Conservation (phyloP, 2,888 invertebrate species). For the Onthophagus sagittarius region DNA sequence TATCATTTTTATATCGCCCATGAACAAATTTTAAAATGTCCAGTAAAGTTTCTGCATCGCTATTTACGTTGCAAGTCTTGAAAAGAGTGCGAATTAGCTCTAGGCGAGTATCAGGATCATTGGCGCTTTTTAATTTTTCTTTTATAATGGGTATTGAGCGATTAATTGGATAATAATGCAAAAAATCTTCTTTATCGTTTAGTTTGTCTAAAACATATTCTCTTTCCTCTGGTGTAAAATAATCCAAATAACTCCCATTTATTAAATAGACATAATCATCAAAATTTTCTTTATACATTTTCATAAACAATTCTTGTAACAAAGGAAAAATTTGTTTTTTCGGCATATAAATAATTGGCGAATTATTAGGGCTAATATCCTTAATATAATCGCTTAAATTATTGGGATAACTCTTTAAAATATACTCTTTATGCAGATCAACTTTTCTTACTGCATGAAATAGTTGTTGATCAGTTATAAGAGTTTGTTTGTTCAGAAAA, state of each 20-base stretch:
- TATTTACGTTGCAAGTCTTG: slow-evolving; percentile 1
- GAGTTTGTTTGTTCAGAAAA: not conserved
- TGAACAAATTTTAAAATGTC: not conserved
- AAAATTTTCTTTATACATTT: not conserved
- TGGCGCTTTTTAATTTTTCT: not conserved
- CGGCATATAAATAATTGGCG: not conserved
- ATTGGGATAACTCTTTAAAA: slow-evolving; percentile 1
- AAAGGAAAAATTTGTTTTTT: not conserved
- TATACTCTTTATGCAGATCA: not conserved
- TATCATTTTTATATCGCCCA: not conserved
- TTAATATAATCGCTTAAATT: not conserved
- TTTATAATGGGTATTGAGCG: slow-evolving; percentile 5
- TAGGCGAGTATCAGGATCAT: not conserved
- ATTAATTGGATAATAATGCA: not conserved
- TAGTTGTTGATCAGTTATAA: not conserved
- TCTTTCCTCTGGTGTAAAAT: not conserved
- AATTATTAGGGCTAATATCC: not conserved
- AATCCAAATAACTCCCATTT: not conserved
- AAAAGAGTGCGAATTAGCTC: not conserved
- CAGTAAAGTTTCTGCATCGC: not conserved
- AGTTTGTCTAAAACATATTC: slow-evolving; percentile 1
- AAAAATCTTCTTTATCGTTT: not conserved
- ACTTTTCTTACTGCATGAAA: not conserved
- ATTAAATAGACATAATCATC: not conserved
- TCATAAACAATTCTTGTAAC: not conserved